Percentiles rank a stretch among this genome's conserved stretches.
These are phyloP conservation scores for Peromyscus maniculatus DNA, from an alignment of 2,113 vertebrate species.

Conservation along the genomic window DNA sequence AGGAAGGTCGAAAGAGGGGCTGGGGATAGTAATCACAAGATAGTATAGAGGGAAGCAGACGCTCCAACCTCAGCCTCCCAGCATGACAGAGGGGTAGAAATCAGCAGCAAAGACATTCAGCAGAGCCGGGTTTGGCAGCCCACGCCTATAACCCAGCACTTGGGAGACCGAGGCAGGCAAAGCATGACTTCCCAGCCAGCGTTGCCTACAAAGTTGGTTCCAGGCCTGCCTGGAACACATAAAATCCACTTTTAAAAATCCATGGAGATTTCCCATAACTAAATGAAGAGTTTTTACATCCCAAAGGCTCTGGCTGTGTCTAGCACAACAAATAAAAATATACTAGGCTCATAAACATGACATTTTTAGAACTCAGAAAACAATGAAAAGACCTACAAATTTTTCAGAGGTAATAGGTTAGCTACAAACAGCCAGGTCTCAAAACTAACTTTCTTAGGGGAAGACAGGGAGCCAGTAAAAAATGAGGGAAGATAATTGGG, in stretches of 20 bases:
- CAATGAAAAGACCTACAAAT: not conserved
- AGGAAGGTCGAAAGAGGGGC: not conserved
- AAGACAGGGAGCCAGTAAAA: not conserved
- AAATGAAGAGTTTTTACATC: not conserved
- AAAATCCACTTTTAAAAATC: not conserved
- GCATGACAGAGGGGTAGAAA: not conserved
- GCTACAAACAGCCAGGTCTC: not conserved
- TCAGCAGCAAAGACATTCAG: not conserved
- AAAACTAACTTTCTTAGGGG: not conserved
- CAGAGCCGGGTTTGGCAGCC: not conserved
- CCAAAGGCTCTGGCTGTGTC: not conserved
- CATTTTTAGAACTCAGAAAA: conserved; percentile 16
- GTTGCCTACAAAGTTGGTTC: not conserved
- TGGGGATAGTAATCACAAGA: not conserved
- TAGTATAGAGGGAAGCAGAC: not conserved
- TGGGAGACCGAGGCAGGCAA: too few species aligned
- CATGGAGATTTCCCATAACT: not conserved
- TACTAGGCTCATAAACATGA: not conserved
- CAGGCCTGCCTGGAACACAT: not conserved
- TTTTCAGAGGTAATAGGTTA: not conserved
- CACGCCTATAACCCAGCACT: not conserved
- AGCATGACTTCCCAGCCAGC: not conserved
- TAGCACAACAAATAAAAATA: conserved; percentile 1
- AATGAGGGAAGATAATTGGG: conserved; percentile 1
- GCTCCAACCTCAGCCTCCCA: not conserved